Percentiles rank a stretch among this genome's conserved stretches.
Conservation (phyloP, 1,140 invertebrate species). For the Apolygus lucorum region DNA sequence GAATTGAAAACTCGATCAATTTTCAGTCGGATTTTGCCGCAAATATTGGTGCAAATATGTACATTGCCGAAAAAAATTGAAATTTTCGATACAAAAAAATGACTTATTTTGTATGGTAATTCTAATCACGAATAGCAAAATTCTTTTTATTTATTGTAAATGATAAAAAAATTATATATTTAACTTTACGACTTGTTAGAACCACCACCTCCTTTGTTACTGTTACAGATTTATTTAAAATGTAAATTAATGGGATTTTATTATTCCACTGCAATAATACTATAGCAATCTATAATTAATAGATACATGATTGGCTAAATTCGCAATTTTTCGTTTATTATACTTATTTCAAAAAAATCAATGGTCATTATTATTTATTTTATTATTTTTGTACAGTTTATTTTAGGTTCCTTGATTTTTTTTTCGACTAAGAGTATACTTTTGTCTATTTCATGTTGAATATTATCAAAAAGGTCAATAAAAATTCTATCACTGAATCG, state of each 20-base stretch:
- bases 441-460: background rate
- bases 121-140: background rate
- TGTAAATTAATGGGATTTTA: too few species aligned
- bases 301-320: too few species aligned
- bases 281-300: too few species aligned
- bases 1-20: too few species aligned
- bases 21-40: too few species aligned
- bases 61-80: background rate
- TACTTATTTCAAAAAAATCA: too few species aligned
- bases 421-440: background rate
- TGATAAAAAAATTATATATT: background rate
- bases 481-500: conserved; percentile 11
- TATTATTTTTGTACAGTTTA: background rate
- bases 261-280: background rate
- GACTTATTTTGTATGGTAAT: background rate
- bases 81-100: background rate
- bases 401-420: background rate
- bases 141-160: background rate
- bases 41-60: background rate
- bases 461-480: conserved; percentile 11
- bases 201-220: background rate
- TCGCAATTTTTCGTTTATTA: too few species aligned
- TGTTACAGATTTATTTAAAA: background rate
- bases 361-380: background rate
- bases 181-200: background rate